These are phyloP conservation scores for Caenorhabditis remanei DNA, from an alignment of 1,140 invertebrate genomes.

Conservation along the genomic window DNA sequence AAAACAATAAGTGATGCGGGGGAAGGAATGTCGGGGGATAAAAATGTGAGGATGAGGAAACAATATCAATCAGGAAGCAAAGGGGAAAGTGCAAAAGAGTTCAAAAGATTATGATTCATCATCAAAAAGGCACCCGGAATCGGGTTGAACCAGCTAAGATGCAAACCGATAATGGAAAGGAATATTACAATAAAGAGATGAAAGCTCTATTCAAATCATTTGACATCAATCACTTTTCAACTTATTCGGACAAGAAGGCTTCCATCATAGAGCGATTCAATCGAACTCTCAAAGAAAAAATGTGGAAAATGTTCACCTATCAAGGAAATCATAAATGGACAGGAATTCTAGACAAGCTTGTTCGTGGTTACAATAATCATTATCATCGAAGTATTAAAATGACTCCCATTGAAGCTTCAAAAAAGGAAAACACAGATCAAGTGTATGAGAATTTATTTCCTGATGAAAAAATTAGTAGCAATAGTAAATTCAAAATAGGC, in stretches of 20 bases:
- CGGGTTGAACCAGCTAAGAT: constrained; percentile 79
- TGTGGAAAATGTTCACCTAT: constrained; percentile 72
- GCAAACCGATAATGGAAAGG: constrained; percentile 79
- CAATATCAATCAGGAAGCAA: too few species aligned
- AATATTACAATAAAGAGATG: constrained; percentile 76
- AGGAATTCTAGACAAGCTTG: constrained; percentile 69
- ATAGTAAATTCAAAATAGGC: constrained; percentile 60
- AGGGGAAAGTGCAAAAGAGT: too few species aligned
- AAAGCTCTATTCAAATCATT: constrained; percentile 51
- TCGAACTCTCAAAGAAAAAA: constrained; percentile 73
- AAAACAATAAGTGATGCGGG: too few species aligned
- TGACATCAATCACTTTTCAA: constrained; percentile 57
- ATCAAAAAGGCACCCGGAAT: too few species aligned
- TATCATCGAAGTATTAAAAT: constrained; percentile 70
- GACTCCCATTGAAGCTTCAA: constrained; percentile 64
- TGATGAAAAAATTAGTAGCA: not conserved
- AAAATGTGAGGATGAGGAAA: too few species aligned
- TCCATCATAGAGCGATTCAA: constrained; percentile 75
- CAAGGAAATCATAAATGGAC: constrained; percentile 70
- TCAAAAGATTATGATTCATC: too few species aligned
- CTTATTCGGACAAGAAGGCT: constrained; percentile 72
- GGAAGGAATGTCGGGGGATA: too few species aligned
- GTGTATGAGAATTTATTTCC: constrained; percentile 25
- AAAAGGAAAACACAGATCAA: constrained; percentile 59
- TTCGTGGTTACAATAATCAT: constrained; percentile 71